Base-by-base conservation (phyloP, 2,797 vertebrate genomes). In the Liasis olivaceus region DNA sequence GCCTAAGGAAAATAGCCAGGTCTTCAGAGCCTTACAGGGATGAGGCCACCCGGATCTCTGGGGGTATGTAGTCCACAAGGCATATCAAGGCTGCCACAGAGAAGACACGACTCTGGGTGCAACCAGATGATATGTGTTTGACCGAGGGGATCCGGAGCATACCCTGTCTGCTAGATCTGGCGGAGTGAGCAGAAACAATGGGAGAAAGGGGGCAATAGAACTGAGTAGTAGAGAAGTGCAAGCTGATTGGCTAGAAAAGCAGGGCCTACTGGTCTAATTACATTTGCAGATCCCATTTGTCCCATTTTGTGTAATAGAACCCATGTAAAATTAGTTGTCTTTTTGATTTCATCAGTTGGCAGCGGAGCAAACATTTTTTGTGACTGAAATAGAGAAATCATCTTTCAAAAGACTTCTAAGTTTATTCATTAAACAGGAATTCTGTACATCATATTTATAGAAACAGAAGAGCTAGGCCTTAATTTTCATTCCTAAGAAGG, bases 311-410 rank as follows among this genome's bases (percentile, higher is more conserved):
- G 56, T 9, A 81, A 81, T 28, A 64, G 36, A 58, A 13, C 51
- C 20, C 51, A 26, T 69, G 2, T 6, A 15, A 42, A 59, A 6
- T 36, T 22, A 9, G 54, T 77, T 42, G 54, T n/a, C 36, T 66
- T 69, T 90, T 60, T 72, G 69, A 47, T 60, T 90, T 90, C 72
- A 90, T 90, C 89, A 60, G 9, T 31, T 51, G 84, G 85, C 62
- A 47, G 22, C 12, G 69, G 31, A 77, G 31, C 58, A 62, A 84
- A 47, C 28, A 17, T 26, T 86, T 59, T 3, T 1, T 51, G 84
- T 20, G 0, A 12, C 59, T 85, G 0, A 11, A 0, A 0, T 94
- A 92, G 17, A 1, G 58, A 7, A 54, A 36, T 89, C 60, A 13
- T 36, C 90, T 62, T 64, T 81, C 22, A 63, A 89, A 28, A 26